Percentiles rank a stretch among this genome's conserved stretches.
phyloP scores from a whole-genome alignment of 64 coral and sea anemone species.

The Pocillopora verrucosa region DNA sequence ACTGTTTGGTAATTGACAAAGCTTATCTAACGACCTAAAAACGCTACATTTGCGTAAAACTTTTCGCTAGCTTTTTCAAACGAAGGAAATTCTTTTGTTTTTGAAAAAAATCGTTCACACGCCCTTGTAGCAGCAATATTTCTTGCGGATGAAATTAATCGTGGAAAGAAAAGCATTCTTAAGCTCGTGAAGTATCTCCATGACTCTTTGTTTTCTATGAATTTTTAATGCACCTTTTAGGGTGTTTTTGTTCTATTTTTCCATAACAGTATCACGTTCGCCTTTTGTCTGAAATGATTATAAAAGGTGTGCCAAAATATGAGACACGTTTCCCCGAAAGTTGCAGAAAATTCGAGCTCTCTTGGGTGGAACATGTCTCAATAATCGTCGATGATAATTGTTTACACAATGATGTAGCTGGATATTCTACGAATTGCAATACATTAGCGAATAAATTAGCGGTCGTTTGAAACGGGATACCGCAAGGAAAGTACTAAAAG shows the following conservation, averaged over 20 bases:
- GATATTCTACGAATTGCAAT: not conserved
- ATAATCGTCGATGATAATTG: not conserved
- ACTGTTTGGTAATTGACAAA: not conserved
- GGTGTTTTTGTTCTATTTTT: conserved; percentile 34
- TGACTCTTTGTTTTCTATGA: conserved; percentile 7
- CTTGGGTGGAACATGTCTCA: too few species aligned
- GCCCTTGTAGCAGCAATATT: not conserved
- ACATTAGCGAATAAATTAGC: not conserved
- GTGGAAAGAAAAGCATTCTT: conserved; percentile 28
- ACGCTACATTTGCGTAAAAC: not conserved
- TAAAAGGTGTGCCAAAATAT: not conserved
- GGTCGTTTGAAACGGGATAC: not conserved
- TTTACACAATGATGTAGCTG: not conserved
- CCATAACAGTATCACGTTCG: not conserved
- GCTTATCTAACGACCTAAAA: not conserved
- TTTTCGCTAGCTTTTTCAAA: not conserved
- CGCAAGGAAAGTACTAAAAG: not conserved
- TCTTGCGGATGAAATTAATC: not conserved
- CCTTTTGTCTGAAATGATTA: not conserved
- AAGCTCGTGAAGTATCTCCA: not conserved
- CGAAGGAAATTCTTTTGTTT: not conserved
- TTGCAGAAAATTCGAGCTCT: not conserved
- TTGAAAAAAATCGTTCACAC: not conserved
- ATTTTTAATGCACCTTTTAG: conserved; percentile 21
- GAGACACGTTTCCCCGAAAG: not conserved